A percentile compares a stretch with the other conserved stretches of the same genome.
Evolutionary conservation across 2,888 invertebrate genomes (phyloP).

Genomic region (Entomobrya proxima): DNA sequence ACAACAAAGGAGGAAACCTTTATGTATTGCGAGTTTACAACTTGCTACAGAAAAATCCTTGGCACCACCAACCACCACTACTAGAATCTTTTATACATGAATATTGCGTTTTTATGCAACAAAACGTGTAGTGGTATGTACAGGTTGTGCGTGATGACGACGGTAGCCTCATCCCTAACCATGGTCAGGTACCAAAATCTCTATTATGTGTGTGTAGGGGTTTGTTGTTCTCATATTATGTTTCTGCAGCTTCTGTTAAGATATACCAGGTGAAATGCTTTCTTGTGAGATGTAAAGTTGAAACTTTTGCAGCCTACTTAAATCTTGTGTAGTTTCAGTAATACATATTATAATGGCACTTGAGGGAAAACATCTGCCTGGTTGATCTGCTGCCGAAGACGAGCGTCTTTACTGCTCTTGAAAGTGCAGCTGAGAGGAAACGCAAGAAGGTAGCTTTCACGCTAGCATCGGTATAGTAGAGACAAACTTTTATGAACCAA

Average conservation of each 20-base stretch:
- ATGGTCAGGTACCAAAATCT: slow-evolving; percentile 51
- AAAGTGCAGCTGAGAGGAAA: slow-evolving; percentile 56
- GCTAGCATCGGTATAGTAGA: too few relatives aligned
- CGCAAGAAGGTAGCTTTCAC: slow-evolving; percentile 50
- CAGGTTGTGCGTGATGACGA: slow-evolving; percentile 25
- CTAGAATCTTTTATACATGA: too few relatives aligned
- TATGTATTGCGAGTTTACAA: background rate
- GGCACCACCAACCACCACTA: background rate
- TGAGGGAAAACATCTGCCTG: slow-evolving; percentile 67
- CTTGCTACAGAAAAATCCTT: background rate
- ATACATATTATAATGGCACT: slow-evolving; percentile 49
- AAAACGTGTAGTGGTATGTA: slow-evolving; percentile 34
- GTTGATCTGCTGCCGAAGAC: slow-evolving; percentile 22
- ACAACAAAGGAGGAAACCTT: background rate
- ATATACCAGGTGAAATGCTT: slow-evolving; percentile 43
- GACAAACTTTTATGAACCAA: slow-evolving; percentile 15
- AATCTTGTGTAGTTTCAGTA: slow-evolving; percentile 36
- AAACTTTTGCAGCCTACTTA: slow-evolving; percentile 39
- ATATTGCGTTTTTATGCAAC: slow-evolving; percentile 35
- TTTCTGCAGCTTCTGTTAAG: background rate
- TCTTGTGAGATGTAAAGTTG: background rate
- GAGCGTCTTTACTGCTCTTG: background rate
- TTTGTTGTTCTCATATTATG: background rate
- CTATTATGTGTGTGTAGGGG: background rate
- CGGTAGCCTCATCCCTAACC: slow-evolving; percentile 31